These are phyloP conservation scores for Dicrurus megarhynchus DNA, from an alignment of 2,113 vertebrate genomes.

Conservation along the genomic window DNA sequence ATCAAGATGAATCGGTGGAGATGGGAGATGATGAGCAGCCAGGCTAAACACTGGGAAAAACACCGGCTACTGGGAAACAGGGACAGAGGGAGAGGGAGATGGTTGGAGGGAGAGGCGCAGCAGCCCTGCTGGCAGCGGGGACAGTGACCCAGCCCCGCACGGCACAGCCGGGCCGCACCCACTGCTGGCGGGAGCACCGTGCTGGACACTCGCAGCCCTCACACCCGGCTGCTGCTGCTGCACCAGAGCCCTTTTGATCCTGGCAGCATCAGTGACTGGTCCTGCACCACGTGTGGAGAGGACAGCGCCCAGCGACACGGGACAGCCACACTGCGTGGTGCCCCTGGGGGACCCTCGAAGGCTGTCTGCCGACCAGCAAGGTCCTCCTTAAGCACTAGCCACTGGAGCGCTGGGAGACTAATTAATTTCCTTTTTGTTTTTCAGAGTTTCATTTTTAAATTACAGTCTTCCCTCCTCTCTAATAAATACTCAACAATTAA, in stretches of 20 bases:
- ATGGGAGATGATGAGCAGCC: conserved; percentile 31
- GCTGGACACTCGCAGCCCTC: neutral
- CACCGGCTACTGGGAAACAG: fast-evolving
- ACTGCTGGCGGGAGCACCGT: fast-evolving
- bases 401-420: conserved; percentile 20
- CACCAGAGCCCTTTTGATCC: fast-evolving
- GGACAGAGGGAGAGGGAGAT: fast-evolving
- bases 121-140: neutral
- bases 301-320: fast-evolving
- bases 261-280: fast-evolving
- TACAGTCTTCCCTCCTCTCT: conserved; percentile 80
- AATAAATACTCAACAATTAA: conserved; percentile 86
- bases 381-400: conserved; percentile 51
- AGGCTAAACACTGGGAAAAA: neutral
- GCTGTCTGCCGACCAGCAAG: neutral
- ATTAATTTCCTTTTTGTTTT: conserved; percentile 80
- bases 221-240: neutral
- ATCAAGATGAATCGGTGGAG: conserved; percentile 45
- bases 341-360: neutral
- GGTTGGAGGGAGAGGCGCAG: fast-evolving
- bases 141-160: fast-evolving
- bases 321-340: fast-evolving
- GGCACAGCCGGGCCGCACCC: fast-evolving
- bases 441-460: conserved; percentile 79
- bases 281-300: fast-evolving